These are phyloP conservation scores for Sceloporus undulatus DNA, from an alignment of 2,113 vertebrate species.

Conservation along the genomic window DNA sequence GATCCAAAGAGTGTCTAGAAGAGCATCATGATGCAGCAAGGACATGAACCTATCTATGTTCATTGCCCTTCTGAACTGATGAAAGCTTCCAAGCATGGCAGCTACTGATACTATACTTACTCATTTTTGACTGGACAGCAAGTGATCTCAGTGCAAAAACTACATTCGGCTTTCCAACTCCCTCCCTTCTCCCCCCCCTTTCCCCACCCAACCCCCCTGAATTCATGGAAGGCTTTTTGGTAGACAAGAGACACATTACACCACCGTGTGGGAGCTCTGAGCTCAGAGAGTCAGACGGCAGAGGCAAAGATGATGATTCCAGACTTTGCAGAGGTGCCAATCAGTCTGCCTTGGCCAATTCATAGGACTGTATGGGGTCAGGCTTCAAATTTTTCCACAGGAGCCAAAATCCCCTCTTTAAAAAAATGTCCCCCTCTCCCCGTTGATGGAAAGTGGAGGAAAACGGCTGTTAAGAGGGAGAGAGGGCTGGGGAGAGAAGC, in stretches of 20 bases:
- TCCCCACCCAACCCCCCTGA: too few species aligned
- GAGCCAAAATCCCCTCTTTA: background rate
- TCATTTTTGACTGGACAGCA: conserved; percentile 56
- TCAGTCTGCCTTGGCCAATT: background rate
- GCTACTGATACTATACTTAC: background rate
- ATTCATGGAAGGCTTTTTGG: conserved; percentile 55
- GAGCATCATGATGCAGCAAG: background rate
- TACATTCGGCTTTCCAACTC: conserved; percentile 62
- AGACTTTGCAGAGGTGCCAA: conserved; percentile 56
- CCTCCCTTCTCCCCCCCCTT: background rate
- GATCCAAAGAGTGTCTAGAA: background rate
- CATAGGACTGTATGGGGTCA: fast-evolving
- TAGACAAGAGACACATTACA: conserved; percentile 71
- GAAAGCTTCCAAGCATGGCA: background rate
- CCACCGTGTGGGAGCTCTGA: conserved; percentile 52
- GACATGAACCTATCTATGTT: background rate
- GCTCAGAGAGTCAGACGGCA: conserved; percentile 55
- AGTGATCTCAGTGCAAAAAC: conserved; percentile 56
- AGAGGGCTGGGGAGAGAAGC: background rate
- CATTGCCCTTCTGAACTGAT: background rate
- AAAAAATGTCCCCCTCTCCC: background rate
- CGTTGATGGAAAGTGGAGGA: background rate
- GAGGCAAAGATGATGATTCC: conserved; percentile 65
- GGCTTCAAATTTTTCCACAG: conserved; percentile 34
- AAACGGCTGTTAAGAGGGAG: background rate